A percentile compares a stretch with the other conserved stretches of the same genome.
phyloP scores from a whole-genome alignment of 2,888 invertebrate genomes.

The Tipula confusa region DNA sequence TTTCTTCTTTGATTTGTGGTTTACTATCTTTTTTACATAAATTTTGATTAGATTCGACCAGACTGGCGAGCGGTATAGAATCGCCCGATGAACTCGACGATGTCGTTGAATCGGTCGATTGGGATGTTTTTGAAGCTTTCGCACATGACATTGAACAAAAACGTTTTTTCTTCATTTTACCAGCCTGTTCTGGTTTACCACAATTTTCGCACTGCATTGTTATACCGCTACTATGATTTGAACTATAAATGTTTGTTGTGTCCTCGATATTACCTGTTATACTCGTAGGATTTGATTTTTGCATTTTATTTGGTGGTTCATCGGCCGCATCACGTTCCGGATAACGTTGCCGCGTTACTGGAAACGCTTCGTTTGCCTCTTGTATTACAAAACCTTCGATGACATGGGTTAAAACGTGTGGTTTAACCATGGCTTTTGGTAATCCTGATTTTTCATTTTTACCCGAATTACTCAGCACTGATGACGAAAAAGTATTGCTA shows the following conservation, averaged over 20 bases:
- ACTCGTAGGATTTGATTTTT: slow-evolving; percentile 32
- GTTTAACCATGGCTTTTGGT: slow-evolving; percentile 90
- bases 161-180: slow-evolving; percentile 69
- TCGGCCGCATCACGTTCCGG: slow-evolving; percentile 59
- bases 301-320: slow-evolving; percentile 72
- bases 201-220: slow-evolving; percentile 63
- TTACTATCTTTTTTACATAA: slow-evolving; percentile 28
- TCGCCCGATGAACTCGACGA: background rate
- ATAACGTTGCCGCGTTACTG: slow-evolving; percentile 63
- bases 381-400: slow-evolving; percentile 96
- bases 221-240: slow-evolving; percentile 30
- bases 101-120: slow-evolving; percentile 36
- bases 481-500: slow-evolving; percentile 28
- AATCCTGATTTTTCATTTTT: slow-evolving; percentile 53
- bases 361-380: slow-evolving; percentile 87
- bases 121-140: slow-evolving; percentile 48
- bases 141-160: slow-evolving; percentile 73
- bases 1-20: background rate
- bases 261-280: slow-evolving; percentile 43
- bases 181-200: slow-evolving; percentile 59
- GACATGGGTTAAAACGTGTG: slow-evolving; percentile 91
- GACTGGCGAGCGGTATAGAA: background rate
- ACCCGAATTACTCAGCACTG: slow-evolving; percentile 40
- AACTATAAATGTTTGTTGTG: slow-evolving; percentile 36
- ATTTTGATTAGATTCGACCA: background rate